Conservation (phyloP, 2,113 vertebrate species). For the Pseudorasbora parva region DNA sequence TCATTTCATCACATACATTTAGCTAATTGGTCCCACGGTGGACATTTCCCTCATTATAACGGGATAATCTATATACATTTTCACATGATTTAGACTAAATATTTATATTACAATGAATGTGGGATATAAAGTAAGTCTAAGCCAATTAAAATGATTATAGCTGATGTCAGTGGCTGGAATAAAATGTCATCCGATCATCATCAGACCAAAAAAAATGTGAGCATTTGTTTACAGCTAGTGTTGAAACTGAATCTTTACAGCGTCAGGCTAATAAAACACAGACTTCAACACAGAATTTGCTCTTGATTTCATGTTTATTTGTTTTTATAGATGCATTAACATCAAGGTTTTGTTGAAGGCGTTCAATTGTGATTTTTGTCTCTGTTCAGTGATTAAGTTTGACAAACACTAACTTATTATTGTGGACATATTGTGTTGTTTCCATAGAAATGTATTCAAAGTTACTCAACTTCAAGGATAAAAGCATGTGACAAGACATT, state of each 20-base stretch:
- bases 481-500: conserved; percentile 23
- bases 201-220: neutral
- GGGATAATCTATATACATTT: conserved; percentile 18
- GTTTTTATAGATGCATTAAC: neutral
- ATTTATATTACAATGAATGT: neutral
- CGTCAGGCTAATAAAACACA: neutral
- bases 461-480: neutral
- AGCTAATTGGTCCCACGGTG: conserved; percentile 22
- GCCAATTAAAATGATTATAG: neutral
- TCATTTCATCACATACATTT: conserved; percentile 17
- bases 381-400: neutral
- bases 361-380: neutral
- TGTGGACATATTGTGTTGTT: neutral
- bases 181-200: neutral
- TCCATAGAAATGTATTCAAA: neutral
- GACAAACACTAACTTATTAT: neutral
- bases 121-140: neutral
- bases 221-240: neutral
- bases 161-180: neutral
- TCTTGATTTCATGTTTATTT: neutral
- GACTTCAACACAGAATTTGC: neutral
- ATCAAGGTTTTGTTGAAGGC: neutral
- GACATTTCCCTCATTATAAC: conserved; percentile 23
- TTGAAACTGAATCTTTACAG: neutral
- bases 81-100: conserved; percentile 18